phyloP scores from a whole-genome alignment of 2,888 invertebrate species.

The Apeira syringaria region DNA sequence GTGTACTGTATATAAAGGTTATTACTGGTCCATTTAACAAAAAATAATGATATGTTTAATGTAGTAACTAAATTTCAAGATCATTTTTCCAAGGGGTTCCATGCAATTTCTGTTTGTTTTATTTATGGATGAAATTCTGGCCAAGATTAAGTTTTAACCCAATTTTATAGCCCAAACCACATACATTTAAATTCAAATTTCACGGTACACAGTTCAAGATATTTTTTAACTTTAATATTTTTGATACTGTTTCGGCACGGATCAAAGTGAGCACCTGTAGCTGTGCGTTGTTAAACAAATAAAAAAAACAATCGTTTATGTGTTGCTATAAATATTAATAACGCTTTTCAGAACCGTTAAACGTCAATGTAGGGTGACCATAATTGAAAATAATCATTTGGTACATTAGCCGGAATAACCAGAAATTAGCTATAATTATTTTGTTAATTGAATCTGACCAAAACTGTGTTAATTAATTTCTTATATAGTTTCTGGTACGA shows the following conservation, averaged over 20 bases:
- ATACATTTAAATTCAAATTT: constrained; percentile 54
- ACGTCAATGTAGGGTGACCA: constrained; percentile 54
- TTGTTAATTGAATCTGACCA: too few species aligned
- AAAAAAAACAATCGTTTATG: constrained; percentile 61
- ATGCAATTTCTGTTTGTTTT: constrained; percentile 1
- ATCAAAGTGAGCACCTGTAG: constrained; percentile 73
- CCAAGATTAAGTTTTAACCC: constrained; percentile 29
- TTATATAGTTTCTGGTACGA: too few species aligned
- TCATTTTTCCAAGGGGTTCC: too few species aligned
- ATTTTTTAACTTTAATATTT: constrained; percentile 43
- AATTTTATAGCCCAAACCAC: constrained; percentile 37
- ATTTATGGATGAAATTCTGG: not conserved
- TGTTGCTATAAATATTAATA: constrained; percentile 78
- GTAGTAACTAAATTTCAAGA: too few species aligned
- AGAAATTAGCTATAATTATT: too few species aligned
- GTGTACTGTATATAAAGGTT: too few species aligned
- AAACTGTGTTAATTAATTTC: too few species aligned
- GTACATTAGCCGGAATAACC: too few species aligned
- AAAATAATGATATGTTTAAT: too few species aligned
- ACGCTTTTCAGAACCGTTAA: constrained; percentile 63
- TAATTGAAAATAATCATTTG: not conserved
- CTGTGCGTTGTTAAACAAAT: constrained; percentile 72
- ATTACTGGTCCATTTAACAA: too few species aligned
- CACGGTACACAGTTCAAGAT: constrained; percentile 39
- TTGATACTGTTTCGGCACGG: constrained; percentile 51